These are phyloP conservation scores for Graptemys geographica DNA, from an alignment of 2,797 vertebrate genomes.

Conservation along the genomic window DNA sequence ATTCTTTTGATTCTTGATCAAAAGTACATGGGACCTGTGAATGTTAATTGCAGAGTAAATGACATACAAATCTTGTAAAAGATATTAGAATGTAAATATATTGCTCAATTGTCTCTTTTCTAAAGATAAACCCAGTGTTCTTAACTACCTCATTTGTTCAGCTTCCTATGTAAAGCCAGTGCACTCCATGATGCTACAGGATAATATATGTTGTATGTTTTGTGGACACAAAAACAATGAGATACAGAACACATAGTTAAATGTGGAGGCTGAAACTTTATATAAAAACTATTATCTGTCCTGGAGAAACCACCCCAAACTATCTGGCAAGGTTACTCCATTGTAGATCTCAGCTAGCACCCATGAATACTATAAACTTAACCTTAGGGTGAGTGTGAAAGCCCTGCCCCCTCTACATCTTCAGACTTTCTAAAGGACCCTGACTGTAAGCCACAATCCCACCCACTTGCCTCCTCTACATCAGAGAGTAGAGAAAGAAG, in stretches of 20 bases:
- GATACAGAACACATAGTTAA: background rate
- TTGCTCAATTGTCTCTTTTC: background rate
- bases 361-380: no score
- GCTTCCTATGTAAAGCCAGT: background rate
- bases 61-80: slow-evolving; percentile 33
- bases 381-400: background rate
- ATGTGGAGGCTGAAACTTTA: background rate
- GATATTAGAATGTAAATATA: slow-evolving; percentile 11
- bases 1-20: slow-evolving; percentile 46
- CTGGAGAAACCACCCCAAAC: background rate
- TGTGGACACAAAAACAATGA: background rate
- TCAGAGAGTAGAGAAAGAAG: background rate
- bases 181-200: background rate
- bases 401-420: background rate
- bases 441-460: background rate
- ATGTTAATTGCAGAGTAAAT: slow-evolving; percentile 32
- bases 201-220: background rate
- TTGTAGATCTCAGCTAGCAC: background rate
- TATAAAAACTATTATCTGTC: background rate
- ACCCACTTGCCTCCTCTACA: background rate
- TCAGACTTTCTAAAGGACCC: no score
- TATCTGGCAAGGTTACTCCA: background rate
- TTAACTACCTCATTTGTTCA: background rate
- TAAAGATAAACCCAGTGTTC: background rate
- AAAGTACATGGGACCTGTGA: background rate